Base-by-base conservation (phyloP, 2,888 invertebrate genomes). In the Phortica okadai region DNA sequence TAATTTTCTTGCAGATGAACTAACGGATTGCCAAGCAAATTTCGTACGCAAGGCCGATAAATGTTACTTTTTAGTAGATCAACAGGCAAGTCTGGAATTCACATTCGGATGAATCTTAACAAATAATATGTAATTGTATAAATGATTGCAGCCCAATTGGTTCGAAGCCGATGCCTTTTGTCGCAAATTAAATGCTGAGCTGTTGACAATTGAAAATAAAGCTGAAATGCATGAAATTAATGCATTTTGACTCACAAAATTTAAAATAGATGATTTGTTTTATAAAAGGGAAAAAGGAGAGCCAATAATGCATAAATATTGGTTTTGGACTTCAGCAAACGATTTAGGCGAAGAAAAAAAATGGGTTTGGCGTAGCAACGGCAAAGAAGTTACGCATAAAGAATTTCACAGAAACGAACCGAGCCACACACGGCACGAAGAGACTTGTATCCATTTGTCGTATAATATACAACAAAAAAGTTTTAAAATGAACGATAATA, bases 321-420 rank as follows among this genome's bases (percentile, higher is more conserved):
- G 56, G 54, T 56, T 21, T 7, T 73, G 58, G 73, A 56, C 56
- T 8, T 73, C 73, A 14, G 73, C 56, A n/a, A 73, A 56, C 42
- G 58, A 73, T 14, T 58, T 73, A 44, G 73, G 58, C 21, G 21
- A 10, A n/a, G 58, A 73, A 11, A n/a, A 14, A 0, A 7, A 11
- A 59, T 73, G 58, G 8, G 7, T 41, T n/a, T 56, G 42, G 33
- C 11, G 14, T 54, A 58, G 58, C 33, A 73, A 25, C 10, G 56
- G 73, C 11, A 58, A 41, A 25, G 4, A 11, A 14, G 41, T 73
- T n/a, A n/a, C 6, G 6, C 25, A 73, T 33, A 16, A 8, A 1
- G 6, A 41, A 33, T 73, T 54, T 7, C 41, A 3, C 5, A 33
- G 1, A n/a, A n/a, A n/a, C 41, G 33, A 58, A 16, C 73, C 58